Conservation (phyloP, 2,797 vertebrate species). For the Hydrophis major region DNA sequence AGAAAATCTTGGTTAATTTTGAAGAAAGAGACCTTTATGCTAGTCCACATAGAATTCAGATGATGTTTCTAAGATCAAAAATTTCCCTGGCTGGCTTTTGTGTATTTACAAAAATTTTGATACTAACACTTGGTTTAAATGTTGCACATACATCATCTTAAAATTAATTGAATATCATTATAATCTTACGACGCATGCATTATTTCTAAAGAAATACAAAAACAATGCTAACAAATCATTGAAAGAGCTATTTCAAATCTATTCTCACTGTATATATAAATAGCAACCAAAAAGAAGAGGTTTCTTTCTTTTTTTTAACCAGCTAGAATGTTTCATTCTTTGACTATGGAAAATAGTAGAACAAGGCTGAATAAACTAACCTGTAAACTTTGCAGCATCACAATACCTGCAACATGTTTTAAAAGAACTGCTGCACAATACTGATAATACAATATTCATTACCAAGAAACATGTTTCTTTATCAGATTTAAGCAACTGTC, state of each 20-base stretch:
- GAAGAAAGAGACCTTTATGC: neutral
- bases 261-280: neutral
- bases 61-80: neutral
- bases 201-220: neutral
- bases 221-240: neutral
- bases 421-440: neutral
- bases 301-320: neutral
- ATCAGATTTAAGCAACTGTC: slow-evolving; percentile 10
- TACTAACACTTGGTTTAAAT: neutral
- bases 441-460: slow-evolving; percentile 2
- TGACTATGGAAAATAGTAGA: slow-evolving; percentile 23
- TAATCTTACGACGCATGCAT: neutral
- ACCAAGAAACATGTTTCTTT: slow-evolving; percentile 35
- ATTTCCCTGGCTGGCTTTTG: neutral
- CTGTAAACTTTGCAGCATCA: slow-evolving; percentile 27
- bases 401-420: slow-evolving; percentile 11
- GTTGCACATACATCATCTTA: neutral
- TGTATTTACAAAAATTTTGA: neutral
- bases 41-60: neutral
- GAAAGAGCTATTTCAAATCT: slow-evolving; percentile 27
- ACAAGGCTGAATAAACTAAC: slow-evolving; percentile 28
- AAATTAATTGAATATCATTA: neutral
- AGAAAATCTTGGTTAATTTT: slow-evolving; percentile 31
- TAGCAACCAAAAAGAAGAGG: neutral
- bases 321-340: slow-evolving; percentile 8